phyloP scores from a whole-genome alignment of 2,113 vertebrate species.

The Sinocyclocheilus maitianheensis region DNA sequence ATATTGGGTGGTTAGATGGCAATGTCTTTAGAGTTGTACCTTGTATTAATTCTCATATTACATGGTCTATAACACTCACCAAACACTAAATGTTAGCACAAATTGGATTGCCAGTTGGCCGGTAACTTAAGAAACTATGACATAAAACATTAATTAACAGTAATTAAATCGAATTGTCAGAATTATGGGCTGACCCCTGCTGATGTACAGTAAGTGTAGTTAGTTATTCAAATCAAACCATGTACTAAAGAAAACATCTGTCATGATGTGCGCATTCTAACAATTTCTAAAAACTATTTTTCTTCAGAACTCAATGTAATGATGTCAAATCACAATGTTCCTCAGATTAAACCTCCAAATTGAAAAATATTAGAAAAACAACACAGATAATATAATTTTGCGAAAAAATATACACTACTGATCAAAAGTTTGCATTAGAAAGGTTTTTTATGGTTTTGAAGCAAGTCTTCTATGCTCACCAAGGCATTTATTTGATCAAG shows the following conservation, averaged over 20 bases:
- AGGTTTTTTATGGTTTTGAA: too few relatives aligned
- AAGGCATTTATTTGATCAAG: too few relatives aligned
- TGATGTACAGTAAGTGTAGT: background rate
- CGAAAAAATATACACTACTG: too few relatives aligned
- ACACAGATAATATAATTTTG: too few relatives aligned
- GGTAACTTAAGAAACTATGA: background rate
- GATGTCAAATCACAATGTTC: background rate
- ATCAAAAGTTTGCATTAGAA: too few relatives aligned
- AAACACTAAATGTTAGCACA: background rate
- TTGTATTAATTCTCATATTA: background rate
- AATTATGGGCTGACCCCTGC: background rate
- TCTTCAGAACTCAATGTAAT: background rate
- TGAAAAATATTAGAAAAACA: background rate
- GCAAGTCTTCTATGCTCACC: too few relatives aligned
- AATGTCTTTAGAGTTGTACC: background rate
- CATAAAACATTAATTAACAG: too few relatives aligned
- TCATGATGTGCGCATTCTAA: too few relatives aligned
- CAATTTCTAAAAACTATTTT: too few relatives aligned
- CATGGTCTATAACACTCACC: background rate
- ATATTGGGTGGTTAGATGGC: background rate
- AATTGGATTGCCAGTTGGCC: background rate
- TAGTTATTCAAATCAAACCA: background rate
- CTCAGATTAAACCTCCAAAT: background rate
- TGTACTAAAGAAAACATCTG: too few relatives aligned
- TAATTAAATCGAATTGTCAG: too few relatives aligned